Evolutionary conservation across 1,140 invertebrate species (phyloP).

Genomic region (Cydia pomonella): DNA sequence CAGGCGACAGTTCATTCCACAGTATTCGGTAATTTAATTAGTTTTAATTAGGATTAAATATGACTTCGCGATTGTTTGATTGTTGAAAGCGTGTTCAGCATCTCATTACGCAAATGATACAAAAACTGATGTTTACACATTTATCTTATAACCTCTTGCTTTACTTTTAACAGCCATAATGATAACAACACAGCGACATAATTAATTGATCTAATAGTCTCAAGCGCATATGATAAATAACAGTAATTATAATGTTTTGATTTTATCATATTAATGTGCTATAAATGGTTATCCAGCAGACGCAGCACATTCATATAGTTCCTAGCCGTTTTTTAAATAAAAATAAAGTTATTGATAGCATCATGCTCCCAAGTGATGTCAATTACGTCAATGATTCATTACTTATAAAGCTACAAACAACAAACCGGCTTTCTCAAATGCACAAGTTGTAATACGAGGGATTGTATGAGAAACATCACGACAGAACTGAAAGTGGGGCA

Average conservation of each 20-base stretch:
- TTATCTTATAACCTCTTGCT: conserved; percentile 64
- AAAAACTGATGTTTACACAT: conserved; percentile 45
- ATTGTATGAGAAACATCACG: background rate
- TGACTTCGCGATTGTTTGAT: background rate
- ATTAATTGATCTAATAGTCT: conserved; percentile 31
- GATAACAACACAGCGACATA: conserved; percentile 42
- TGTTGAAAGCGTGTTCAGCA: background rate
- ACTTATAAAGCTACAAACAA: background rate
- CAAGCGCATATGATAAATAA: conserved; percentile 6
- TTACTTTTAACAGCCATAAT: conserved; percentile 45
- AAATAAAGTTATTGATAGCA: background rate
- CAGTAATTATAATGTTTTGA: conserved; percentile 23
- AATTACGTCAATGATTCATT: background rate
- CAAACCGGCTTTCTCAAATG: too few species aligned
- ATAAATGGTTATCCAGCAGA: background rate
- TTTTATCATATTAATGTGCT: conserved; percentile 19
- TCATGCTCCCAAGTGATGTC: conserved; percentile 12
- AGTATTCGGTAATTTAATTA: too few species aligned
- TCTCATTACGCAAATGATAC: conserved; percentile 2
- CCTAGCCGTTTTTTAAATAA: background rate
- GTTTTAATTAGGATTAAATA: too few species aligned
- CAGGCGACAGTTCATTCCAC: too few species aligned
- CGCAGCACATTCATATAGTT: background rate
- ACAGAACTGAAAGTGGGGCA: background rate
- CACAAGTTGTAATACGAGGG: too few species aligned